phyloP scores from a whole-genome alignment of 2,113 vertebrate species.

The Saguinus imperator region DNA sequence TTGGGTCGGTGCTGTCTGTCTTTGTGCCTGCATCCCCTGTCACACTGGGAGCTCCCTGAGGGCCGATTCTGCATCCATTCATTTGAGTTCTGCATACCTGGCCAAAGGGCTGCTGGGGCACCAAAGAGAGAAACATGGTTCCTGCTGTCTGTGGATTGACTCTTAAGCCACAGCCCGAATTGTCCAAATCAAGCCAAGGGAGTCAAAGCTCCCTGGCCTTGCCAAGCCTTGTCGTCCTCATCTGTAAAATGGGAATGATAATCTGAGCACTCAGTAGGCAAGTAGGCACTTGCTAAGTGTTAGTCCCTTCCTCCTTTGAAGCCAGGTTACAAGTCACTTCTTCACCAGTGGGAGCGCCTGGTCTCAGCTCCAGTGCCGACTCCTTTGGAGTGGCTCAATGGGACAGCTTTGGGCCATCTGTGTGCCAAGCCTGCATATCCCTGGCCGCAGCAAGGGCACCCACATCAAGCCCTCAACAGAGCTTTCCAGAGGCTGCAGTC shows the following conservation, averaged over 20 bases:
- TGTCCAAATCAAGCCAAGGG: fast-evolving
- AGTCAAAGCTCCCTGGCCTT: background rate
- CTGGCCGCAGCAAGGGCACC: background rate
- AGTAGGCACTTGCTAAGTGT: background rate
- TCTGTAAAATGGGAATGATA: background rate
- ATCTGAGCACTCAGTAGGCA: background rate
- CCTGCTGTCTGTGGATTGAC: background rate
- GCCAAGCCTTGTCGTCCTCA: background rate
- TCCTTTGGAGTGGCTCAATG: background rate
- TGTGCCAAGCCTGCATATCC: background rate
- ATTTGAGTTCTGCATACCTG: background rate
- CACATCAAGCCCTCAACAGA: background rate
- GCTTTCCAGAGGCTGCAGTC: background rate
- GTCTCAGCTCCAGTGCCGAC: background rate
- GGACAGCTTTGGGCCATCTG: background rate
- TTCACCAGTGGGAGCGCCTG: background rate
- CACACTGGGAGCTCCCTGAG: background rate
- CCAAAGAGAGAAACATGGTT: background rate
- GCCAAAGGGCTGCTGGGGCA: background rate
- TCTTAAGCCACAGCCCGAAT: background rate
- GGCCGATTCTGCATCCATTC: background rate
- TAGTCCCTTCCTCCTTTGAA: background rate
- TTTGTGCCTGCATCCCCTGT: fast-evolving
- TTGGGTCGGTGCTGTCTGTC: background rate
- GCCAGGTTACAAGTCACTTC: background rate